A percentile compares a stretch with the other conserved stretches of the same genome.
phyloP scores from a whole-genome alignment of 2,797 vertebrate species.

The Myioborus melanocephalus region DNA sequence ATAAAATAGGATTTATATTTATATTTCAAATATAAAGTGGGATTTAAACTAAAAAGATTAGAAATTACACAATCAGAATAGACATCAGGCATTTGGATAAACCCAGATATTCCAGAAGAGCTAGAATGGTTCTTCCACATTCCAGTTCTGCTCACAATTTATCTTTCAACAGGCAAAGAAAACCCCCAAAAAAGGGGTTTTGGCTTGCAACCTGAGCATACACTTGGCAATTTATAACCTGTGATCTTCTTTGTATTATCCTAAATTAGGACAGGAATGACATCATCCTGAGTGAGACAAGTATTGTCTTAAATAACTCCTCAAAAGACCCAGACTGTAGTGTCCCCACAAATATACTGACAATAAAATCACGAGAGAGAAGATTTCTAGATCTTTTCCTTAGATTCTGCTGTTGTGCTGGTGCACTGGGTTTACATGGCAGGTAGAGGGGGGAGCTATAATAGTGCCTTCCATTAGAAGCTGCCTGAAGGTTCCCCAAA shows the following conservation, averaged over 20 bases:
- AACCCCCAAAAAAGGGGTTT: accelerated
- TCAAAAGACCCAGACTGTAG: background rate
- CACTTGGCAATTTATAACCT: background rate
- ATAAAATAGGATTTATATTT: background rate
- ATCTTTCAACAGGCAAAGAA: background rate
- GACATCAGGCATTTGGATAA: background rate
- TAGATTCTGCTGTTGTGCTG: background rate
- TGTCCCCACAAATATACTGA: background rate
- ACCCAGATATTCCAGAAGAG: background rate
- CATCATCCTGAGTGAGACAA: background rate
- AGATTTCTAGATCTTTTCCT: background rate
- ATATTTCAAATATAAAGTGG: background rate
- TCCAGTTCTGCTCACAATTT: background rate
- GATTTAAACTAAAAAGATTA: background rate
- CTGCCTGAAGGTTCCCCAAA: background rate
- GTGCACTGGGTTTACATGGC: background rate
- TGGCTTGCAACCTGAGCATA: background rate
- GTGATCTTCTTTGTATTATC: background rate
- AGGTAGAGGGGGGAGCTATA: background rate
- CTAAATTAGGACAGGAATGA: background rate
- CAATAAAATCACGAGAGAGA: background rate
- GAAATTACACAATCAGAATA: background rate
- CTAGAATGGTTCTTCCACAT: background rate
- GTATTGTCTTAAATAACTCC: background rate
- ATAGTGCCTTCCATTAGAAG: accelerated